A percentile compares a stretch with the other conserved stretches of the same genome.
Evolutionary conservation across 2,797 vertebrate genomes (phyloP).

Genomic region (Sebastes oblongus): DNA sequence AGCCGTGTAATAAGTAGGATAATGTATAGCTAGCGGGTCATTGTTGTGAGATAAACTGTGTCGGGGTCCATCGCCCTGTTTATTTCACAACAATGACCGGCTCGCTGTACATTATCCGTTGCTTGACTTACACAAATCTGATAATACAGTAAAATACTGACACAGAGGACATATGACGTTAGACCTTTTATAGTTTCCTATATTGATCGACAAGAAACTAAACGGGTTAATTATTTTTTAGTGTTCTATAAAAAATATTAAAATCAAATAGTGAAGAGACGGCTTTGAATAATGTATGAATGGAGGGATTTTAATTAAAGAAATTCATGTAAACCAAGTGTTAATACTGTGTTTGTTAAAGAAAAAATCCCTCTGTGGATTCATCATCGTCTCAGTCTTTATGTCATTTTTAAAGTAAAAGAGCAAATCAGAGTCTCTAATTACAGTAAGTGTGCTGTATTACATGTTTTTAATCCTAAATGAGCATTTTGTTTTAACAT

Average conservation of each 20-base stretch:
- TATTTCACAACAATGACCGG: no score
- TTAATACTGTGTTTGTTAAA: neutral
- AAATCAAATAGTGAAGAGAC: neutral
- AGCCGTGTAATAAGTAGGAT: rapidly evolving
- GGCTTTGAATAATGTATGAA: neutral
- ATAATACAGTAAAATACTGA: neutral
- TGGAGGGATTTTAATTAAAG: neutral
- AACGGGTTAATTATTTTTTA: neutral
- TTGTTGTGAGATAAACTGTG: rapidly evolving
- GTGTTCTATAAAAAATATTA: neutral
- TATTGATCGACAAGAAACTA: neutral
- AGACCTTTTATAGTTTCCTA: neutral
- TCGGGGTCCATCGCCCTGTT: no score
- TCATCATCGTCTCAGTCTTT: neutral
- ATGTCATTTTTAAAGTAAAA: neutral
- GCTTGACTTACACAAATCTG: rapidly evolving
- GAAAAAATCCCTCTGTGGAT: neutral
- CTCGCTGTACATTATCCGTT: no score
- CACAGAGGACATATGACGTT: neutral
- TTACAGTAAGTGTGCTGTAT: neutral
- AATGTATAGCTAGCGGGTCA: no score
- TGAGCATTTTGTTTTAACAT: neutral
- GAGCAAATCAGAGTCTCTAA: neutral
- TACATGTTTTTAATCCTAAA: neutral
- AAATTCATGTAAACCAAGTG: neutral